These are phyloP conservation scores for Chaetura pelagica DNA, from an alignment of 2,113 vertebrate genomes.

Conservation along the genomic window DNA sequence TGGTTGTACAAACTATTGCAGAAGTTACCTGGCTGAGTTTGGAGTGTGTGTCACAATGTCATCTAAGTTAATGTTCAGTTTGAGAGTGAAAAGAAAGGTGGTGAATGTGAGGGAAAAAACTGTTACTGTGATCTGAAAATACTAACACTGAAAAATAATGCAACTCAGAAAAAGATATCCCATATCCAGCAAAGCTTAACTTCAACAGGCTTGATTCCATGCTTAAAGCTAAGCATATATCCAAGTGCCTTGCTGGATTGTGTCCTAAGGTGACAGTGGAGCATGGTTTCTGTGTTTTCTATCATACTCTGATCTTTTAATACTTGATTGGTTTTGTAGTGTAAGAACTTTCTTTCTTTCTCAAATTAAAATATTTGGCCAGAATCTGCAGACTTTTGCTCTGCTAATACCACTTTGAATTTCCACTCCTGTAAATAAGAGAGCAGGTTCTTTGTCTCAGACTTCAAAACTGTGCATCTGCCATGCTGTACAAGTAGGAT, in stretches of 20 bases:
- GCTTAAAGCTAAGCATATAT: constrained; percentile 34
- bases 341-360: neutral
- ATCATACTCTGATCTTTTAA: neutral
- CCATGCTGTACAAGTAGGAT: neutral
- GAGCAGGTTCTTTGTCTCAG: neutral
- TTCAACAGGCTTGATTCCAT: neutral
- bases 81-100: constrained; percentile 30
- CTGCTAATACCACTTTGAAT: neutral
- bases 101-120: constrained; percentile 18
- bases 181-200: constrained; percentile 63
- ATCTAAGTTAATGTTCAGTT: neutral
- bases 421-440: neutral
- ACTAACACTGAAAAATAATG: neutral
- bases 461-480: neutral
- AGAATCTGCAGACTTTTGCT: neutral
- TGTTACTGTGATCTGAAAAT: constrained; percentile 12
- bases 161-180: neutral
- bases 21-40: constrained; percentile 19
- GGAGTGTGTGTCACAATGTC: constrained; percentile 1
- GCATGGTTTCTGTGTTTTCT: neutral
- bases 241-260: constrained; percentile 66
- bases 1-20: constrained; percentile 1
- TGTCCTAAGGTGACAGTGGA: neutral
- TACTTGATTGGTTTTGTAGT: neutral
- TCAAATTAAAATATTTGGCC: neutral